Evolutionary conservation across 2,797 vertebrate genomes (phyloP).

Genomic region (Triplophysa yarkandensis): DNA sequence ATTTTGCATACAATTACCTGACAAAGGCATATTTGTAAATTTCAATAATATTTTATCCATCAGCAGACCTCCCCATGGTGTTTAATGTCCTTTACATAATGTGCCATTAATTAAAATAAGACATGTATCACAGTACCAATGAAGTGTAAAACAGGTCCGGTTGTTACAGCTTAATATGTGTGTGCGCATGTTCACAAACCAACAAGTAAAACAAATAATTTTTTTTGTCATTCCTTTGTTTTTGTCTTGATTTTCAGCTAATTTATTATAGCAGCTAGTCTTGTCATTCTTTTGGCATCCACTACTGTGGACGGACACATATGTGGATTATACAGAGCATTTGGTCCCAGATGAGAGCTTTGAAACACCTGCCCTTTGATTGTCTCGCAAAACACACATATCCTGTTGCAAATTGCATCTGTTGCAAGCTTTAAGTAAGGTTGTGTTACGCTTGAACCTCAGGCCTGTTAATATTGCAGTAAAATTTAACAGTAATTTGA

Average conservation of each 20-base stretch:
- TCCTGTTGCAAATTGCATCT: slow-evolving; percentile 15
- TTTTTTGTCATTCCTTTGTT: background rate
- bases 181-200: too few species aligned
- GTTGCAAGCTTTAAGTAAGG: background rate
- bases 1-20: background rate
- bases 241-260: background rate
- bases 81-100: background rate
- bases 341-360: background rate
- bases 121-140: background rate
- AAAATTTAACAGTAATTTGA: slow-evolving; percentile 19
- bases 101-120: background rate
- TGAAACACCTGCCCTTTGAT: slow-evolving; percentile 30
- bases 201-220: too few species aligned
- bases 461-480: background rate
- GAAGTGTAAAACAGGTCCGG: background rate
- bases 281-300: background rate
- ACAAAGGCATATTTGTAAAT: background rate
- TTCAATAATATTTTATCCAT: background rate
- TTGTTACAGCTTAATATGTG: background rate
- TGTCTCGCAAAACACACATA: background rate
- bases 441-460: background rate
- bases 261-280: background rate
- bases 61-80: background rate
- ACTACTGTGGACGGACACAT: slow-evolving; percentile 29
- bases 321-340: slow-evolving; percentile 36